Evolutionary conservation across 1,140 invertebrate genomes (phyloP), one percentile per base, ranked within the genome.

Genomic region (Acromyrmex echinatior): DNA sequence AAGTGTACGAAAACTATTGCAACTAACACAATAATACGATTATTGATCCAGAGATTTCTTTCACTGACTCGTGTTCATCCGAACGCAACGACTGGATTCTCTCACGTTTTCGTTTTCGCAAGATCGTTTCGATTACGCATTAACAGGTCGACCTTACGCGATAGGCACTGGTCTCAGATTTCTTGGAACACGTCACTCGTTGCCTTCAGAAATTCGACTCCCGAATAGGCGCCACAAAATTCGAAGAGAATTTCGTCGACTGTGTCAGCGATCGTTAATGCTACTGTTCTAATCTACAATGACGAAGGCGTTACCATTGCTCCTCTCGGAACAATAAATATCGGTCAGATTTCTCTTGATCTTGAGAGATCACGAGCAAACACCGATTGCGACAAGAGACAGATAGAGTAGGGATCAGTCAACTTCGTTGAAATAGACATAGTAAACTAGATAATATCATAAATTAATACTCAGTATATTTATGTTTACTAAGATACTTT

Each of bases 311-410:
- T 68, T 79, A 12, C 31, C 21, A 39, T 66, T 35, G 25, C 45
- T 80, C 62, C 28, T 66, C 18, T 58, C 39, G 21, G 31, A 56
- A 86, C 60, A 78, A 28, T 70, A 31, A 78, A 79, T 79, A 66
- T 86, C 74, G 82, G 74, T 56, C 74, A 65, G 82, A 86, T 86
- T 77, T 86, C 82, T 77, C 82, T 66, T 58, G 74, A 86, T 86
- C 82, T 86, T 86, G 74, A 66, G 82, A 86, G 62, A 86, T 86
- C 74, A 66, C 31, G 82, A 49, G 60, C 18, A 66, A 86, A 86
- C 80, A 45, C 10, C 35, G 66, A 74, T 74, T 82, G 80, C 68
- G 18, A 60, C 80, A 60, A 60, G 39, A 81, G 35, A 25, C 51
- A 16, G 16, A 3, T 1, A 25, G 7, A 21, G 9, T 21, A 3